Base-by-base conservation (phyloP, 2,113 vertebrate genomes). In the Zeus faber region DNA sequence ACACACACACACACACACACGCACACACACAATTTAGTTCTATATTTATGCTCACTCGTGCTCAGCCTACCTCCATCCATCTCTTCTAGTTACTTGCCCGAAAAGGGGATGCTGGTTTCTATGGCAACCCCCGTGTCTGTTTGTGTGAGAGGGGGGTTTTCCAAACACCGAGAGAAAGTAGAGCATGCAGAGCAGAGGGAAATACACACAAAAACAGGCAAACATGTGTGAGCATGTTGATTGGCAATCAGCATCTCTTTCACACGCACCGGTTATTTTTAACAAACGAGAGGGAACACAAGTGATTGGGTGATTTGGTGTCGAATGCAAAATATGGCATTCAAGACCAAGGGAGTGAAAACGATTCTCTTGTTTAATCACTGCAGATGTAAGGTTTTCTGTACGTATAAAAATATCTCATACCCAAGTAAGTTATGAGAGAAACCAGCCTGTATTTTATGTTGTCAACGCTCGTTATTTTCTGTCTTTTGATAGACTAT, bases 61-160 rank as follows among this genome's bases (percentile, higher is more conserved):
- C 57, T 67, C 35, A 40, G 39, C 40, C 4, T n/a, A 17, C 11
- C 10, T 43, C 10, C 13, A 8, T 41, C 25, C 37, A 18, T 43
- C 43, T 27, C 45, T 48, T 39, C 23, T 44, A 37, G 46, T 62
- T 49, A 39, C 53, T 57, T 59, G 44, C 21, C 55, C 56, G 62
- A 60, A 53, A 79, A 77, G 56, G 58, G 9, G 52, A 77, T 70
- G 63, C n/a, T 55, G 74, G 84, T 85, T 82, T 70, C 86, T 63
- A 74, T 82, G 63, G 79, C 59, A 85, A 83, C 76, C 17, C 9
- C 59, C 49, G 7, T 45, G 39, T 43, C 60, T 50, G 58, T 67
- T 53, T 67, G 63, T 65, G 50, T 58, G 43, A 61, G 25, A 58
- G 77, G 48, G 58, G 79, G 79, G 58, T 70, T 85, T 87, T 85